These are phyloP conservation scores for Heliconius ethilla DNA, from an alignment of 2,888 invertebrate species.

Conservation along the genomic window DNA sequence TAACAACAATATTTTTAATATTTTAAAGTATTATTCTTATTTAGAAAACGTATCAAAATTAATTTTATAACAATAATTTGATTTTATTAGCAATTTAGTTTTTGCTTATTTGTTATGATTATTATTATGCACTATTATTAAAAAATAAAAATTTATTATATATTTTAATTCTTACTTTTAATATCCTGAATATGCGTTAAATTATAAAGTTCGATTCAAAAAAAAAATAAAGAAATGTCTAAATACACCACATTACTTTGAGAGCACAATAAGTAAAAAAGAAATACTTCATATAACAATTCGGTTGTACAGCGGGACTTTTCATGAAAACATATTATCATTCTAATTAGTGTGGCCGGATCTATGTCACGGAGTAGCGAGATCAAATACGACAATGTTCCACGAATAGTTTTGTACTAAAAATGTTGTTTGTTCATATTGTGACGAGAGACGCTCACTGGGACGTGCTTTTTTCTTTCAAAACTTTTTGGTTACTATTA, in stretches of 20 bases:
- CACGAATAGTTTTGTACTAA: conserved; percentile 14
- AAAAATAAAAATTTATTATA: too few species aligned
- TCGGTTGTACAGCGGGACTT: not conserved
- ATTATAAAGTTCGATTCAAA: not conserved
- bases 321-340: conserved; percentile 22
- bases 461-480: not conserved
- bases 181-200: too few species aligned
- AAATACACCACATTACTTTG: not conserved
- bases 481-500: too few species aligned
- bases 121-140: too few species aligned
- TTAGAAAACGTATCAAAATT: too few species aligned
- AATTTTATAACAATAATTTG: too few species aligned
- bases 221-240: not conserved
- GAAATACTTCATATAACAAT: not conserved
- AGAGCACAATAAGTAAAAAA: not conserved
- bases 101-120: too few species aligned
- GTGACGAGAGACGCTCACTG: not conserved
- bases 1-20: too few species aligned
- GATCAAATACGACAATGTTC: conserved; percentile 17
- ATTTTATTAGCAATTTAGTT: too few species aligned
- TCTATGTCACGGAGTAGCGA: conserved; percentile 22
- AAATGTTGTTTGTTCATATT: conserved; percentile 9
- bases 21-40: too few species aligned
- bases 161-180: too few species aligned
- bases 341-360: conserved; percentile 15